Evolutionary conservation across 2,113 vertebrate genomes (phyloP).

Genomic region (Ailurus styani): DNA sequence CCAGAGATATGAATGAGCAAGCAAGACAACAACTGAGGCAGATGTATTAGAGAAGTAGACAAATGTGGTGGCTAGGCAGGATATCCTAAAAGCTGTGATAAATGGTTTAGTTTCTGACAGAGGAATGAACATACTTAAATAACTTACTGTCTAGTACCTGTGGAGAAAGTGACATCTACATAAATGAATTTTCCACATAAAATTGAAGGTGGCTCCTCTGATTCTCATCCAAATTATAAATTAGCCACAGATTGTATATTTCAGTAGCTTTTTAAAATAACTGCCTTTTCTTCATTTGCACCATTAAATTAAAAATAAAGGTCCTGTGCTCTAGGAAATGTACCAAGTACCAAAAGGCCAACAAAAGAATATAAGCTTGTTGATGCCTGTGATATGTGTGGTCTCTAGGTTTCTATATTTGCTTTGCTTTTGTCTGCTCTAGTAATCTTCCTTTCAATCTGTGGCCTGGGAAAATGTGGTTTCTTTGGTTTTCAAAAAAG

Average conservation of each 20-base stretch:
- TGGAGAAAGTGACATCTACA: background rate
- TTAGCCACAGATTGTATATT: background rate
- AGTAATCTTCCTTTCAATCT: background rate
- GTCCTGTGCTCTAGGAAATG: background rate
- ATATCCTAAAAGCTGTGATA: background rate
- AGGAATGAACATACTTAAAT: background rate
- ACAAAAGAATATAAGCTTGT: background rate
- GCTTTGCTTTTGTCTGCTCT: background rate
- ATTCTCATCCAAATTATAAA: background rate
- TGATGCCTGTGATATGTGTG: background rate
- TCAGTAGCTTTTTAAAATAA: background rate
- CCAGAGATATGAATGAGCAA: background rate
- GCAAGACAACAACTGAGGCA: background rate
- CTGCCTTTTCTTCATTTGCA: background rate
- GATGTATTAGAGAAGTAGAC: background rate
- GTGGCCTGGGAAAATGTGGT: background rate
- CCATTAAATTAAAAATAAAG: background rate
- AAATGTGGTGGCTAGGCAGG: background rate
- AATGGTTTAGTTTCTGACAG: background rate
- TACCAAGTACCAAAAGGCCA: background rate
- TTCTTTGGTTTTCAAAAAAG: conserved; percentile 1
- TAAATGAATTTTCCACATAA: background rate
- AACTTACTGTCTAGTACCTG: background rate
- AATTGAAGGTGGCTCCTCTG: background rate
- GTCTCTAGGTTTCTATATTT: background rate